These are phyloP conservation scores for Scylla paramamosain DNA, from an alignment of 1,140 invertebrate species.

Conservation along the genomic window DNA sequence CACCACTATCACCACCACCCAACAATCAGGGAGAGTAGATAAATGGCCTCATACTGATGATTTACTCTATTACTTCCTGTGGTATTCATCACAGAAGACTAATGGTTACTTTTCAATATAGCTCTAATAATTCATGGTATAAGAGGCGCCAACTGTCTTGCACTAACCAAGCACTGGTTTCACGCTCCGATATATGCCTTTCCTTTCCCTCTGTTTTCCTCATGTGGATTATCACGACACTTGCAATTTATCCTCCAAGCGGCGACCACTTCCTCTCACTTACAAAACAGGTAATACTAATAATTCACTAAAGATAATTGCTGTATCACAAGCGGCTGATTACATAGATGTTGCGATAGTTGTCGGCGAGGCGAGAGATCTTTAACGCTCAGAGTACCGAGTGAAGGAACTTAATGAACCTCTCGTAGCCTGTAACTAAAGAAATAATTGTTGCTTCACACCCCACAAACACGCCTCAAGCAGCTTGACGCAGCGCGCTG, in stretches of 20 bases:
- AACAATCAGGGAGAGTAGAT: not conserved
- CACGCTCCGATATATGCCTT: not conserved
- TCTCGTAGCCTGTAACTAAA: not conserved
- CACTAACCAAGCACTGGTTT: not conserved
- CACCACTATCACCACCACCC: not conserved
- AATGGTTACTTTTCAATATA: not conserved
- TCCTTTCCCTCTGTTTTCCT: not conserved
- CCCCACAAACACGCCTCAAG: not conserved
- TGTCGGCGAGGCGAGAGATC: not conserved
- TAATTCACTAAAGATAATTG: slow-evolving; percentile 5
- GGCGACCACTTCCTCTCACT: not conserved
- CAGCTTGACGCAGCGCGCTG: no score
- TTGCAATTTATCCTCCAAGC: not conserved
- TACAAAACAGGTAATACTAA: slow-evolving; percentile 15
- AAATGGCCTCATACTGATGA: not conserved
- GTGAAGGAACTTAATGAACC: not conserved
- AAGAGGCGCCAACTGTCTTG: no score
- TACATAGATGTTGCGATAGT: not conserved
- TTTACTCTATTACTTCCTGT: slow-evolving; percentile 10
- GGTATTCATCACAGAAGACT: not conserved
- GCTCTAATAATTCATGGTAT: not conserved
- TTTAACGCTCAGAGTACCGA: not conserved
- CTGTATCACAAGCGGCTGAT: not conserved
- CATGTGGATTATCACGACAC: not conserved
- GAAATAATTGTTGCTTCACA: not conserved